These are phyloP conservation scores for Emys orbicularis DNA, from an alignment of 2,797 vertebrate species.

Conservation along the genomic window DNA sequence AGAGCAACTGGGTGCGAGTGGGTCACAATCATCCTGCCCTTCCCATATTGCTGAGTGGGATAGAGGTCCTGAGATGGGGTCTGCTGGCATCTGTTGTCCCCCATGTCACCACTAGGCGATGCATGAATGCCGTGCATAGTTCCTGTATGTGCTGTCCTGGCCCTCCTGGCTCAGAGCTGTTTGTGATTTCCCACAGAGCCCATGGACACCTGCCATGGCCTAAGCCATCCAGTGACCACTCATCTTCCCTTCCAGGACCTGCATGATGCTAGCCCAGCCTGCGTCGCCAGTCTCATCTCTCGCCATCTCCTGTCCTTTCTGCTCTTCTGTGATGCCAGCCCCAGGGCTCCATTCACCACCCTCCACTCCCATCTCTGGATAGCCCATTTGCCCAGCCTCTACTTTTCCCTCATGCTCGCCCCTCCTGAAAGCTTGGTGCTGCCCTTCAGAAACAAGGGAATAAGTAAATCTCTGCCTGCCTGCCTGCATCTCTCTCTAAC, in stretches of 20 bases:
- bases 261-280: background rate
- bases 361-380: background rate
- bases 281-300: background rate
- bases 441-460: background rate
- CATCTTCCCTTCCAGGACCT: background rate
- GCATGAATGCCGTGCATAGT: background rate
- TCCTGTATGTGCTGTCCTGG: background rate
- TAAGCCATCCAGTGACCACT: background rate
- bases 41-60: background rate
- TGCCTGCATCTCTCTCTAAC: background rate
- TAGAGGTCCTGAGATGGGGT: background rate
- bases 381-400: background rate
- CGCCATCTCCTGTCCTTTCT: background rate
- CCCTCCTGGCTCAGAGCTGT: background rate
- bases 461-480: background rate
- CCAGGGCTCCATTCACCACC: background rate
- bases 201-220: background rate
- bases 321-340: background rate
- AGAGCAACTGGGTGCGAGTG: fast-evolving
- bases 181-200: background rate
- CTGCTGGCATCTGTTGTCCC: fast-evolving
- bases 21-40: background rate
- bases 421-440: background rate
- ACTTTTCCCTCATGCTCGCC: background rate
- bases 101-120: background rate